Percentiles rank a stretch among this genome's conserved stretches.
Conservation (phyloP, 2,113 vertebrate species). For the Stigmatopora nigra region DNA sequence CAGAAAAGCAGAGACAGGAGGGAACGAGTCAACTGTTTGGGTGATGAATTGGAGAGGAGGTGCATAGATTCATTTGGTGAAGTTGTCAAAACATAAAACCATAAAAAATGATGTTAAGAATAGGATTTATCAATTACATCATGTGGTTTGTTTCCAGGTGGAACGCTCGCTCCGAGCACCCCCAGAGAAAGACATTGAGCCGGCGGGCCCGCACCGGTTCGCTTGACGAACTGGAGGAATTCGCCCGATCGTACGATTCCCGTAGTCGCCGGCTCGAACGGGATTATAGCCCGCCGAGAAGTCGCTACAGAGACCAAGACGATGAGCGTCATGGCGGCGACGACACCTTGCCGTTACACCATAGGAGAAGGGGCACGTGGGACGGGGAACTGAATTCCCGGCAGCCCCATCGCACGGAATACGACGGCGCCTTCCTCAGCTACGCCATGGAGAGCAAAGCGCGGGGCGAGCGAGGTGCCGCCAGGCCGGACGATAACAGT, state of each 20-base stretch:
- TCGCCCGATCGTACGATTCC: constrained; percentile 75
- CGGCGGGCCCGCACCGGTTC: constrained; percentile 81
- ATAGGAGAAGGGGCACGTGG: constrained; percentile 74
- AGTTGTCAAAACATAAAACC: not conserved
- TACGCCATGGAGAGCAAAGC: constrained; percentile 77
- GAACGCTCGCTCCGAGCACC: constrained; percentile 83
- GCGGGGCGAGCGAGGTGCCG: constrained; percentile 50
- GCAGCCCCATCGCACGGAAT: constrained; percentile 61
- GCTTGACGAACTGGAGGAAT: constrained; percentile 90
- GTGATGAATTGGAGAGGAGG: constrained; percentile 66
- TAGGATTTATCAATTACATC: too few species aligned
- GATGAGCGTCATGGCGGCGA: constrained; percentile 69
- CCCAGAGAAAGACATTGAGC: constrained; percentile 81
- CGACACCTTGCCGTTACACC: constrained; percentile 72
- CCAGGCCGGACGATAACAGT: constrained; percentile 67
- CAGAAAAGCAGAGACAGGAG: constrained; percentile 65
- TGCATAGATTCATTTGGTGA: not conserved
- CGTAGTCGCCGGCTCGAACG: constrained; percentile 68
- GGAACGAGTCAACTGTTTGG: constrained; percentile 56
- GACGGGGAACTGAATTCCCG: constrained; percentile 67
- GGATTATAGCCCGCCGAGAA: constrained; percentile 61
- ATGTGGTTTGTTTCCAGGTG: constrained; percentile 66
- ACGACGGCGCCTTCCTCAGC: constrained; percentile 78
- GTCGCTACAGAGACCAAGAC: constrained; percentile 50
- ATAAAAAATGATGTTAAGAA: too few species aligned